Percentiles rank a stretch among this genome's conserved stretches.
Conservation (phyloP, 2,113 vertebrate species). For the Pampusana beccarii region DNA sequence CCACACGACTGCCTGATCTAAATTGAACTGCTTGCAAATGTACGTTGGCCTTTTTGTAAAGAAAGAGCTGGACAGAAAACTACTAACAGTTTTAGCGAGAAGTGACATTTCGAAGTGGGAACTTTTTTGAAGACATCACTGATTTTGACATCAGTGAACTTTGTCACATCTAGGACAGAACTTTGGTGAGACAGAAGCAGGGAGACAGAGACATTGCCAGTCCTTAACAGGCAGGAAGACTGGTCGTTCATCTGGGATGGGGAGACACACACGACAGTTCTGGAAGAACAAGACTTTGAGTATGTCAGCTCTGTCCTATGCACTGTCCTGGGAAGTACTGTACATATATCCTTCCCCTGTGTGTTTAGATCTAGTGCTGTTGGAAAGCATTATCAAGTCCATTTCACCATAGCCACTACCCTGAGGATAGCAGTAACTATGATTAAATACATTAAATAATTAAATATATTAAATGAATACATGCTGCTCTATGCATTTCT, state of each 20-base stretch:
- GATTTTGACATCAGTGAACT: not conserved
- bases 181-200: not conserved
- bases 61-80: not conserved
- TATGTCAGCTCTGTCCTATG: not conserved
- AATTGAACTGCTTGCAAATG: not conserved
- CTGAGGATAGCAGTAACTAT: not conserved
- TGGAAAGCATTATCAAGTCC: not conserved
- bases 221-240: not conserved
- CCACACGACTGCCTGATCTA: not conserved
- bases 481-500: not conserved
- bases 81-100: not conserved
- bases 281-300: not conserved
- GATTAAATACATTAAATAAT: not conserved
- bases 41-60: not conserved
- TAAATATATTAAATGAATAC: not conserved
- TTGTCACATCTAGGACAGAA: not conserved
- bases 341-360: not conserved
- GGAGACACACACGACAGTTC: not conserved
- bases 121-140: not conserved
- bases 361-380: not conserved
- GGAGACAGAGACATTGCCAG: not conserved
- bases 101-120: not conserved
- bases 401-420: not conserved
- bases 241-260: not conserved
- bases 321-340: not conserved